A percentile compares a stretch with the other conserved stretches of the same genome.
Evolutionary conservation across 2,888 invertebrate genomes (phyloP).

Genomic region (Hetaerina titia): DNA sequence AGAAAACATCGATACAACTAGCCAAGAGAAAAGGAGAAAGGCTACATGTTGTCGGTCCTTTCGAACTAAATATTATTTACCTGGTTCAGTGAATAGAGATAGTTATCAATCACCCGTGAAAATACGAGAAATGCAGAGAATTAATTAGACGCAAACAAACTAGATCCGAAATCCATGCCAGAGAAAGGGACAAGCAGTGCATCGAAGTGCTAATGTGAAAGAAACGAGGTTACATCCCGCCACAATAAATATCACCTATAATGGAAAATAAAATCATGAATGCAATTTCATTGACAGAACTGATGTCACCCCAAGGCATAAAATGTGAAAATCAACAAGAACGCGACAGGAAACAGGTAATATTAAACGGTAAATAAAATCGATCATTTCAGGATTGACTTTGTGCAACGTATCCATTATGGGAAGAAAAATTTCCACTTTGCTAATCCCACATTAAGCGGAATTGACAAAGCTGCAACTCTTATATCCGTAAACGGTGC

Average conservation of each 20-base stretch:
- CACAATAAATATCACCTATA: neutral
- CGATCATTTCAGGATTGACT: too few species aligned
- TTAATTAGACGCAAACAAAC: neutral
- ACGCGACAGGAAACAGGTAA: too few species aligned
- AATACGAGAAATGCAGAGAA: slow-evolving; percentile 26
- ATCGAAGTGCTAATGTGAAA: slow-evolving; percentile 32
- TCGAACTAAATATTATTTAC: slow-evolving; percentile 37
- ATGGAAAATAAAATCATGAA: neutral
- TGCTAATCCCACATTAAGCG: too few species aligned
- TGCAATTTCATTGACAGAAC: neutral
- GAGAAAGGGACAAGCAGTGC: slow-evolving; percentile 28
- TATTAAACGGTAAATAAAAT: neutral
- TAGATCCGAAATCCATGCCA: slow-evolving; percentile 1
- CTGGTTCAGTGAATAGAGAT: slow-evolving; percentile 57
- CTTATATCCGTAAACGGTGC: too few species aligned
- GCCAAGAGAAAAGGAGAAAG: slow-evolving; percentile 39
- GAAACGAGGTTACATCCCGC: slow-evolving; percentile 29
- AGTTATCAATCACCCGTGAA: slow-evolving; percentile 51
- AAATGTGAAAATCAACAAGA: neutral
- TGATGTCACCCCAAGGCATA: neutral
- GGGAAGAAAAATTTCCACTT: neutral
- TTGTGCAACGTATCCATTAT: neutral
- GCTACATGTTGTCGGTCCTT: neutral
- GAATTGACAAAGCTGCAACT: too few species aligned
- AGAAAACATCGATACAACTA: slow-evolving; percentile 16